phyloP scores from a whole-genome alignment of 2,113 vertebrate species.

The Rhinolophus sinicus region DNA sequence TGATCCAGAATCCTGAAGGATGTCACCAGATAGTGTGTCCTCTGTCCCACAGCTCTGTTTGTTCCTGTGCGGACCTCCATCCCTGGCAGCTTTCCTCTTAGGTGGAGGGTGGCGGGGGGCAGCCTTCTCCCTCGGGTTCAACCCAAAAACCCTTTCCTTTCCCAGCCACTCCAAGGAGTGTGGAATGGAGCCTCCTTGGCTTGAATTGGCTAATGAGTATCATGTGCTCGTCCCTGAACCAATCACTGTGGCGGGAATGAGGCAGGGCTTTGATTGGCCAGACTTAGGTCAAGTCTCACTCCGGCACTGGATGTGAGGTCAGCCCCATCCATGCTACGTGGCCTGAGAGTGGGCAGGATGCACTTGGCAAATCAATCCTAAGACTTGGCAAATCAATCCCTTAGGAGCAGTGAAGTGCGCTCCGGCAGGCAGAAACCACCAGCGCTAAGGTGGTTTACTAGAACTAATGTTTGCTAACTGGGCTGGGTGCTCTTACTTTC shows the following conservation, averaged over 20 bases:
- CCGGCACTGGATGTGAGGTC: background rate
- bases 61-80: background rate
- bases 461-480: background rate
- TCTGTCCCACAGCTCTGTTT: background rate
- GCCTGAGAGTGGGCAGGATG: background rate
- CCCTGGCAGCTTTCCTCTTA: background rate
- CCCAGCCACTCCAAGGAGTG: background rate
- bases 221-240: conserved; percentile 1
- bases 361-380: too few relatives aligned
- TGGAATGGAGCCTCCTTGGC: background rate
- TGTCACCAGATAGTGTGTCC: background rate
- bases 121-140: background rate
- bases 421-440: background rate
- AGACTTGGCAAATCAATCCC: too few relatives aligned
- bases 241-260: background rate
- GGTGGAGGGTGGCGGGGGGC: accelerated
- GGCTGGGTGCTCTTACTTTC: background rate
- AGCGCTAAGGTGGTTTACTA: too few relatives aligned
- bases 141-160: background rate
- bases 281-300: background rate
- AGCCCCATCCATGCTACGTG: accelerated
- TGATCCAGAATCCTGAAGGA: background rate
- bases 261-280: conserved; percentile 2
- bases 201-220: background rate
- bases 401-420: background rate